A percentile compares a stretch with the other conserved stretches of the same genome.
Evolutionary conservation across 35 echinoderm and acorn worm species (phyloP).

Genomic region (Ophiothrix spiculata): DNA sequence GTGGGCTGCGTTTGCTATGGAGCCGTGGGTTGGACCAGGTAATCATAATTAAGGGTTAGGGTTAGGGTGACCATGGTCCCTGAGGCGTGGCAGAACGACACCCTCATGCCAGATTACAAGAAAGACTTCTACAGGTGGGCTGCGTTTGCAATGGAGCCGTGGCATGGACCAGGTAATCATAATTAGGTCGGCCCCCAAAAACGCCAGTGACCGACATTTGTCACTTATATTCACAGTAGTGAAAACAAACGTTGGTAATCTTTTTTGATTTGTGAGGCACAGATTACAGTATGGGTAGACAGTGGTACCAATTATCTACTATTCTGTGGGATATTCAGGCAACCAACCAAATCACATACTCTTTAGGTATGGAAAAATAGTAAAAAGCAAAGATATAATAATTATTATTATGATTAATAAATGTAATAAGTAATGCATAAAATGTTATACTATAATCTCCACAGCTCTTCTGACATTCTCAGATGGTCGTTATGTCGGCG

Average conservation of each 20-base stretch:
- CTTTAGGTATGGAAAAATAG: not conserved
- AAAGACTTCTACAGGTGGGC: constrained; percentile 95
- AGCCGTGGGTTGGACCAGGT: constrained; percentile 99
- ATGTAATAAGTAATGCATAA: no score
- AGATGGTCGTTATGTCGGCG: constrained; percentile 93
- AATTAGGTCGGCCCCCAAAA: not conserved
- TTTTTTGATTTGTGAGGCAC: no score
- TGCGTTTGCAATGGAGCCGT: constrained; percentile 97
- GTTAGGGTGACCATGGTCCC: constrained; percentile 98
- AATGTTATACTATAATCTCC: no score
- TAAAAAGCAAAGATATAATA: not conserved
- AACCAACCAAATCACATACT: not conserved
- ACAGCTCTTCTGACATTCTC: constrained; percentile 90
- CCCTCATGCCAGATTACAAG: constrained; percentile 77
- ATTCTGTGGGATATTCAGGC: no score
- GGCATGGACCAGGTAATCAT: constrained; percentile 99
- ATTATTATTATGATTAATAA: no score
- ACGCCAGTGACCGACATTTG: not conserved
- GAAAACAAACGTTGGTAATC: no score
- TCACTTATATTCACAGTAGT: not conserved
- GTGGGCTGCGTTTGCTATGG: constrained; percentile 97
- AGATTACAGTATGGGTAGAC: no score
- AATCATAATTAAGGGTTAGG: no score
- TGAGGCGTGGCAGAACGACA: constrained; percentile 98
- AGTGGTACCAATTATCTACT: no score